These are phyloP conservation scores for Diorhabda sublineata DNA, from an alignment of 1,140 invertebrate species.

Conservation along the genomic window DNA sequence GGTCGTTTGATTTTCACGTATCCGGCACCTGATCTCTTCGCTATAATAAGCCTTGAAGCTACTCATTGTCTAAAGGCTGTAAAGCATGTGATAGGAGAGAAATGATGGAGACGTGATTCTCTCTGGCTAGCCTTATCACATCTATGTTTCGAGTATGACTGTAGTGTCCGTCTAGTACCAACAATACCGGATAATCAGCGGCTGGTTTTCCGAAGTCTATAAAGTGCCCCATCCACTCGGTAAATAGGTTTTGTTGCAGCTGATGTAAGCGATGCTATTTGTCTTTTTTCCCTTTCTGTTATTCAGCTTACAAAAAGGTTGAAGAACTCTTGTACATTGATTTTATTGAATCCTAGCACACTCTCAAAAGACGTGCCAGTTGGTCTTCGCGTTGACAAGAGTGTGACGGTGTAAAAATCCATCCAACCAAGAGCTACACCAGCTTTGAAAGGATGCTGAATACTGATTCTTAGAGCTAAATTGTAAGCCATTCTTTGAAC, in stretches of 20 bases:
- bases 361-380: constrained; percentile 17
- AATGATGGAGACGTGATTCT: neutral
- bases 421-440: constrained; percentile 13
- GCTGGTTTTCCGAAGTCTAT: too few relatives aligned
- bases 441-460: constrained; percentile 14
- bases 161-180: too few relatives aligned
- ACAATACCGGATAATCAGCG: too few relatives aligned
- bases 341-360: constrained; percentile 9
- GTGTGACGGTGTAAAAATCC: neutral
- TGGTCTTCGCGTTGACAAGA: constrained; percentile 17
- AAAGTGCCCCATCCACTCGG: too few relatives aligned
- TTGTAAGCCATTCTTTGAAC: constrained; percentile 8
- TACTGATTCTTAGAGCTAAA: constrained; percentile 5
- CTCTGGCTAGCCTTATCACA: neutral
- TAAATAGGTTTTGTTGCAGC: constrained; percentile 16
- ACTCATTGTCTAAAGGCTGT: neutral
- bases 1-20: neutral
- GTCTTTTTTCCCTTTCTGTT: constrained; percentile 34
- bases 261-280: constrained; percentile 38
- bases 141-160: neutral
- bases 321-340: constrained; percentile 19
- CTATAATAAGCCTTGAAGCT: neutral
- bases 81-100: neutral
- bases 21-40: neutral
- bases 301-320: constrained; percentile 15